phyloP scores from a whole-genome alignment of 2,888 invertebrate genomes.

The Volucella inanis region DNA sequence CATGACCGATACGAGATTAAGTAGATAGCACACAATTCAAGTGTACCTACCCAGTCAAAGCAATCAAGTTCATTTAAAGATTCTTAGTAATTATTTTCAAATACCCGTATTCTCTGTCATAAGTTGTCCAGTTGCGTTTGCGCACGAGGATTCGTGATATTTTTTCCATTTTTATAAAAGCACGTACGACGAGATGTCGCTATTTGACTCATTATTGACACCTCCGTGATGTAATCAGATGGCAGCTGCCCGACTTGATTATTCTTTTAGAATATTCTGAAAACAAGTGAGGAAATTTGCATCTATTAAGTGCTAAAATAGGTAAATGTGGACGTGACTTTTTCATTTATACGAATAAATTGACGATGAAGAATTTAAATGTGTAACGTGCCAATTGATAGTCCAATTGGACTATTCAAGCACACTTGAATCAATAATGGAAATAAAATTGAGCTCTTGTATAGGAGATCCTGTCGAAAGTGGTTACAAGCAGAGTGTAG shows the following conservation, averaged over 20 bases:
- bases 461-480: no score
- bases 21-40: background rate
- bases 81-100: conserved; percentile 40
- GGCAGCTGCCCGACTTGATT: conserved; percentile 28
- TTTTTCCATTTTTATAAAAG: conserved; percentile 26
- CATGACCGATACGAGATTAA: conserved; percentile 7
- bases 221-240: conserved; percentile 56
- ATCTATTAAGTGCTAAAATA: background rate
- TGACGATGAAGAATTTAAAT: background rate
- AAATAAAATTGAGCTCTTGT: no score
- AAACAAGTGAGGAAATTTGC: background rate
- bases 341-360: background rate
- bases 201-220: conserved; percentile 49
- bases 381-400: no score
- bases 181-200: conserved; percentile 44
- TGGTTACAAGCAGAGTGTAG: no score
- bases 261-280: conserved; percentile 42
- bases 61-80: conserved; percentile 5
- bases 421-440: no score
- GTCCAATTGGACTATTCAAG: no score
- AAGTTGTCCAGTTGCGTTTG: conserved; percentile 22
- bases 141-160: conserved; percentile 15
- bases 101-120: conserved; percentile 2
- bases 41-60: background rate
- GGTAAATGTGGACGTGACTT: background rate